Conservation (phyloP, 2,888 invertebrate genomes). For the Atherix ibis region DNA sequence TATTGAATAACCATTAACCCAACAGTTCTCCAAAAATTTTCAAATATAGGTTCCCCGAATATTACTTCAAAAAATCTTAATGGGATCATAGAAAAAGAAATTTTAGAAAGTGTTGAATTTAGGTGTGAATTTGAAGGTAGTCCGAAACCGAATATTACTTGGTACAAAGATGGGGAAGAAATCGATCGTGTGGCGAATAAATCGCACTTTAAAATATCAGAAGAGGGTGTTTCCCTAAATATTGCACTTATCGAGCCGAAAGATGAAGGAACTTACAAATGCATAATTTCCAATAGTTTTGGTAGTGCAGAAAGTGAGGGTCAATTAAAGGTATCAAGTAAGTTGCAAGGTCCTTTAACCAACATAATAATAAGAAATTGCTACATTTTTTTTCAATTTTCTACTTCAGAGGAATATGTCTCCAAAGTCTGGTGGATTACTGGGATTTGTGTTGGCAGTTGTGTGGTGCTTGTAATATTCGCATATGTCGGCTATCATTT, state of each 20-base stretch:
- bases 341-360: too few species aligned
- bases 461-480: slow-evolving; percentile 19
- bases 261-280: slow-evolving; percentile 44
- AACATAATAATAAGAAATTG: not conserved
- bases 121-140: slow-evolving; percentile 42
- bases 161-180: slow-evolving; percentile 45
- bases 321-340: slow-evolving; percentile 36
- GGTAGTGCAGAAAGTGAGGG: slow-evolving; percentile 29
- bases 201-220: slow-evolving; percentile 14
- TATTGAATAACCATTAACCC: slow-evolving; percentile 3
- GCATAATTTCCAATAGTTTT: slow-evolving; percentile 38
- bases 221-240: slow-evolving; percentile 28
- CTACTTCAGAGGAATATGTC: slow-evolving; percentile 26
- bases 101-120: too few species aligned
- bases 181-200: slow-evolving; percentile 25
- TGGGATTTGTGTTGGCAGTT: slow-evolving; percentile 19
- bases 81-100: too few species aligned
- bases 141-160: slow-evolving; percentile 47
- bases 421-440: slow-evolving; percentile 28
- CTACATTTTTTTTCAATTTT: slow-evolving; percentile 9
- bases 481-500: slow-evolving; percentile 19
- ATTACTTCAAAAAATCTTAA: slow-evolving; percentile 35
- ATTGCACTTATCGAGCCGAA: slow-evolving; percentile 38
- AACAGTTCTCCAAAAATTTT: slow-evolving; percentile 10
- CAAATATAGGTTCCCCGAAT: slow-evolving; percentile 33